These are phyloP conservation scores for Hydractinia symbiolongicarpus DNA, from an alignment of 30 jellyfish, hydroid and myxozoan species.

Conservation along the genomic window DNA sequence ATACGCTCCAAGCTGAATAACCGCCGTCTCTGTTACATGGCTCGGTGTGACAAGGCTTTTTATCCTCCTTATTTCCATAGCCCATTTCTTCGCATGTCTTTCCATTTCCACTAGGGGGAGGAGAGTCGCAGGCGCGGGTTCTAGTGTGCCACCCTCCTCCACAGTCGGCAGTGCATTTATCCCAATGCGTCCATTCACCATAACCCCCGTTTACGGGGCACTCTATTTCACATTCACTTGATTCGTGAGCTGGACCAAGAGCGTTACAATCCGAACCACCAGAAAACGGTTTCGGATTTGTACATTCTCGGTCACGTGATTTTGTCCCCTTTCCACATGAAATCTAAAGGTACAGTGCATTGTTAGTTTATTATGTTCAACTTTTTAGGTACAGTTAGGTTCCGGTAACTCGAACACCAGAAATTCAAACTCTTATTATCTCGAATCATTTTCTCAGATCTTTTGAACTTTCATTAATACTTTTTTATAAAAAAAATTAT, in stretches of 20 bases:
- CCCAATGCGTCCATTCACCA: slow-evolving; percentile 28
- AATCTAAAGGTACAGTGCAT: background rate
- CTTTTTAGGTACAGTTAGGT: too few relatives aligned
- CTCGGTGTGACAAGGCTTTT: slow-evolving; percentile 19
- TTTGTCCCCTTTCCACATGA: slow-evolving; percentile 22
- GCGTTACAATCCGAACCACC: slow-evolving; percentile 14
- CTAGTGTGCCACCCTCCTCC: slow-evolving; percentile 24
- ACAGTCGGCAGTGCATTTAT: slow-evolving; percentile 9
- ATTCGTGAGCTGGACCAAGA: slow-evolving; percentile 1
- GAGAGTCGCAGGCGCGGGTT: slow-evolving; percentile 22
- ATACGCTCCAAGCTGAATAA: background rate
- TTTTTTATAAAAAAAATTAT: too few relatives aligned
- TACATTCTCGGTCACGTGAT: background rate
- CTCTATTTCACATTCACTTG: background rate
- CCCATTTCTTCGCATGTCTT: slow-evolving; percentile 24
- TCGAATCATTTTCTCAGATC: too few relatives aligned
- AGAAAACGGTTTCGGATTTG: slow-evolving; percentile 7
- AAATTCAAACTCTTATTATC: too few relatives aligned
- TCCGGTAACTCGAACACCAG: too few relatives aligned
- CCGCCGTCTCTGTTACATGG: slow-evolving; percentile 33
- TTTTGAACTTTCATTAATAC: too few relatives aligned
- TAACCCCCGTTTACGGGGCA: slow-evolving; percentile 24
- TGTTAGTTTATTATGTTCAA: too few relatives aligned
- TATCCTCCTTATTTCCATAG: slow-evolving; percentile 11
- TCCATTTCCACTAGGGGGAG: slow-evolving; percentile 28